These are phyloP conservation scores for Bedellia somnulentella DNA, from an alignment of 2,888 invertebrate genomes.

Conservation along the genomic window DNA sequence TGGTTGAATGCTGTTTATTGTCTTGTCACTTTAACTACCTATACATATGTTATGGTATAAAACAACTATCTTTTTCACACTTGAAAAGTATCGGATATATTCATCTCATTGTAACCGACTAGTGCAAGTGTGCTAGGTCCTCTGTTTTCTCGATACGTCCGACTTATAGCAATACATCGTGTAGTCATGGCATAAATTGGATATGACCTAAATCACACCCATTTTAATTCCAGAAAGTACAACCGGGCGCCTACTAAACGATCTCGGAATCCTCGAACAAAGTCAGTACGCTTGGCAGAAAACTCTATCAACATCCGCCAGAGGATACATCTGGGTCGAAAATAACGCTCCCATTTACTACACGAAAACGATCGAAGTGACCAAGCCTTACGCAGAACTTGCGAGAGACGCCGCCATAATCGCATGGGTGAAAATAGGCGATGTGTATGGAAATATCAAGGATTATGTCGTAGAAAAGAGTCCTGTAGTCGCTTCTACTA, in stretches of 20 bases:
- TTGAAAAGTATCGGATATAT: too few relatives aligned
- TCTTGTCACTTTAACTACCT: too few relatives aligned
- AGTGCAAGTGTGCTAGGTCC: too few relatives aligned
- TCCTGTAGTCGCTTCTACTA: conserved; percentile 36
- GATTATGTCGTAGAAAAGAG: conserved; percentile 54
- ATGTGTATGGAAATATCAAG: conserved; percentile 45
- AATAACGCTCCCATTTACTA: conserved; percentile 70
- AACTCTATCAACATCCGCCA: conserved; percentile 60
- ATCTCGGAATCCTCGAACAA: conserved; percentile 66
- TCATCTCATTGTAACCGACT: too few relatives aligned
- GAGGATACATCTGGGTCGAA: conserved; percentile 69
- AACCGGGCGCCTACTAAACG: conserved; percentile 66
- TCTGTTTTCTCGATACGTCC: too few relatives aligned
- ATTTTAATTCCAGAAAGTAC: conserved; percentile 54
- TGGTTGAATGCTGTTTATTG: too few relatives aligned
- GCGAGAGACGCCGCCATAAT: conserved; percentile 60
- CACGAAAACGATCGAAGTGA: conserved; percentile 48
- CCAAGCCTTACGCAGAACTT: conserved; percentile 66
- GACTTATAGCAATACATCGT: too few relatives aligned
- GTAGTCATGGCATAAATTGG: too few relatives aligned
- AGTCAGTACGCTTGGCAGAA: conserved; percentile 66
- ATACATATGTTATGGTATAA: too few relatives aligned
- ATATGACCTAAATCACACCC: not conserved
- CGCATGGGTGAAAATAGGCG: conserved; percentile 48
- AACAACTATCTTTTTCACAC: too few relatives aligned